A percentile compares a stretch with the other conserved stretches of the same genome.
Evolutionary conservation across 2,797 vertebrate species (phyloP).

Genomic region (Artibeus jamaicensis): DNA sequence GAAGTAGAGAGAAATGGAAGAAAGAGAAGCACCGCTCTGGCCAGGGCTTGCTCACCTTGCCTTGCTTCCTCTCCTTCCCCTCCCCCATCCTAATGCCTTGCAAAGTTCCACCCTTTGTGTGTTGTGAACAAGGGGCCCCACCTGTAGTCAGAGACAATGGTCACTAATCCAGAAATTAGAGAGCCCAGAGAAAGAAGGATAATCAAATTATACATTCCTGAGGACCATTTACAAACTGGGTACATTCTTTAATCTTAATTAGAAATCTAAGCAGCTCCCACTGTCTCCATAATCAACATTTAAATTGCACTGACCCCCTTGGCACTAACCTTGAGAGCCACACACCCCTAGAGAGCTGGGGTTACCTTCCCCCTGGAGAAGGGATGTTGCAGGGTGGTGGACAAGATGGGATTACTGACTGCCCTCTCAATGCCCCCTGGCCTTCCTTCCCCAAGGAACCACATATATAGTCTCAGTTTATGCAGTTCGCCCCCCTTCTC

Average conservation of each 20-base stretch:
- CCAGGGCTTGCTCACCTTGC: background rate
- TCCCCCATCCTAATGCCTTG: background rate
- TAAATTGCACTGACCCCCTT: conserved; percentile 76
- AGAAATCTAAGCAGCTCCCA: conserved; percentile 85
- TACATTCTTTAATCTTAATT: conserved; percentile 87
- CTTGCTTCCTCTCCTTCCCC: background rate
- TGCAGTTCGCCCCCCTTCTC: too few species aligned
- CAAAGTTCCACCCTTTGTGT: background rate
- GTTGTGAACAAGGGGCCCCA: background rate
- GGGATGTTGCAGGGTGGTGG: background rate
- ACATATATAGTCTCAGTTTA: background rate
- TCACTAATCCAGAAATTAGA: conserved; percentile 62
- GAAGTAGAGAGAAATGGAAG: background rate
- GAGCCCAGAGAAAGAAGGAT: conserved; percentile 69
- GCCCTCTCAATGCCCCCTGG: background rate
- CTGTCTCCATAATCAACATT: conserved; percentile 79
- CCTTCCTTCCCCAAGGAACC: background rate
- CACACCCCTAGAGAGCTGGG: background rate
- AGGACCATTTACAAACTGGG: conserved; percentile 77
- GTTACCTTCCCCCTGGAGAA: background rate
- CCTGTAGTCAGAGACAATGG: conserved; percentile 3
- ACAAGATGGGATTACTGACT: background rate
- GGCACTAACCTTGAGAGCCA: conserved; percentile 72
- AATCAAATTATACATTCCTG: conserved; percentile 83
- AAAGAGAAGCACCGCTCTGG: background rate